Evolutionary conservation across 1,140 invertebrate species (phyloP), one percentile per base, ranked within the genome.

Genomic region (Ruditapes philippinarum): DNA sequence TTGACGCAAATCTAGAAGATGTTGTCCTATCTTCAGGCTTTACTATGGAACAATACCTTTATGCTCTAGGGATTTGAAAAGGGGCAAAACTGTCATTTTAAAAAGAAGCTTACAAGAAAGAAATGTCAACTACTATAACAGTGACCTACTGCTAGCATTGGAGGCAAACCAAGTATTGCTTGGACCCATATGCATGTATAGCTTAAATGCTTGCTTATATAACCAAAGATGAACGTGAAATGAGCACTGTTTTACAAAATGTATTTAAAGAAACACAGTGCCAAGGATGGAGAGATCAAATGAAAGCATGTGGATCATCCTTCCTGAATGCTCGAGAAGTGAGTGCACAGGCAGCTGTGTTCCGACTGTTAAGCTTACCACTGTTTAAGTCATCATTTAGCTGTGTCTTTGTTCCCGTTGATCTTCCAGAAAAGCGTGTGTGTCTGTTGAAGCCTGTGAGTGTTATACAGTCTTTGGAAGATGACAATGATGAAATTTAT

Each of bases 211-310:
- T 57, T 5, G n/a, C 68, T 36, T 82, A 84, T 42, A 60, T 89
- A 0, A 89, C 88, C 0, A 89, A 89, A 79, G 88, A 89, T 84
- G 88, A 89, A 51, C 17, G 45, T 11, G 88, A 89, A 51, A 62
- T 89, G 25, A 65, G 38, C 25, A 51, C 14, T 19, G 74, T 78
- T 78, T 33, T 78, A 17, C 40, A 51, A 78, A 78, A 78, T 51
- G 49, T 78, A 17, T 12, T 42, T n/a, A 78, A 51, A 49, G 74
- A 78, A 28, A 78, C 51, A 28, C 19, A 22, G 19, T 14, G 31
- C 31, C 74, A 78, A n/a, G 74, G 31, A 11, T 78, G 40, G 74
- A 45, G 49, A 14, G 40, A 78, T 22, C 74, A 78, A 33, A 12
- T 78, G 38, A 78, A 78, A 51, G 49, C 74, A 22, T 42, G 74